Evolutionary conservation across 2,797 vertebrate genomes (phyloP), one percentile per base, ranked within the genome.

Genomic region (Sardinella longiceps): DNA sequence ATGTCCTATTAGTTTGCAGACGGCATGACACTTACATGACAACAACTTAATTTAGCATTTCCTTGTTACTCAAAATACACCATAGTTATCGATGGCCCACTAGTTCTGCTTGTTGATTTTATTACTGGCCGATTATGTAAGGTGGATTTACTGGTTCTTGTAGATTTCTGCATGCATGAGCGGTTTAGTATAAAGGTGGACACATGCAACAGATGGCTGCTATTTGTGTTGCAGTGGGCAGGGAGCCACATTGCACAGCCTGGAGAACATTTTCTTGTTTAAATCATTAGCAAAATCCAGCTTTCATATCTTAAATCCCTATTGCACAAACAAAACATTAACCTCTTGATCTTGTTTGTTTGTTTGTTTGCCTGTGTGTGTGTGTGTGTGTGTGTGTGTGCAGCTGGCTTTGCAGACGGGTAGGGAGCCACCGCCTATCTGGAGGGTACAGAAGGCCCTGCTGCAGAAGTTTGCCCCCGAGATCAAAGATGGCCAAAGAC

Each of bases 391-490:
- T 39, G 1, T 43, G 43, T 83, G 30, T 85, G 50, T n/a, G 30
- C 90, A 98, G 97, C 91, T 98, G 92, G 97, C 97, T 0, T 84
- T 98, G 90, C 97, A 98, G 93, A 97, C 96, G 0, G 97, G 97
- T 20, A 95, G 97, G 0, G 97, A 98, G 91, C 97, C 97, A 0
- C 97, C 97, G 0, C 97, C 97, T 48, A 98, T 98, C 87, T 98
- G 97, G 97, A 92, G 97, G 28, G 97, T 98, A 60, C 97, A 98
- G 93, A 98, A 98, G 92, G 97, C 97, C 0, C 92, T 98, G 86
- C 94, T 98, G 82, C 97, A 98, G 94, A 98, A 98, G 86, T 98
- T 98, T 94, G 97, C 96, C 84, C 97, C 97, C 0, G 97, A 98
- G 92, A 98, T 98, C 94, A 98, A 98, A 94, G 97, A 98, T 0